phyloP scores from a whole-genome alignment of 2,797 vertebrate species.

The Falco naumanni region DNA sequence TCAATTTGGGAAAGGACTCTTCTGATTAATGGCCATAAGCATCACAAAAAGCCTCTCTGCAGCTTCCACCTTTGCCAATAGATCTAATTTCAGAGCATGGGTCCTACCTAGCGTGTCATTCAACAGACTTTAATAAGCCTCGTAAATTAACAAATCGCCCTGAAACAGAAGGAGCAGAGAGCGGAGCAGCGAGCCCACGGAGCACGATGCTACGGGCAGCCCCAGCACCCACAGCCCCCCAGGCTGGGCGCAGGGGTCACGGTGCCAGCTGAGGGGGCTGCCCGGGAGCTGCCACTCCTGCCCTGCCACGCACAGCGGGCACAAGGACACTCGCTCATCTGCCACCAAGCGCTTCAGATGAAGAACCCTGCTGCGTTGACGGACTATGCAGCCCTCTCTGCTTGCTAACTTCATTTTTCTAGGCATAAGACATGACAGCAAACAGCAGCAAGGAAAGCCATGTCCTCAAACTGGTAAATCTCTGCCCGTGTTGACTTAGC shows the following conservation, averaged over 20 bases:
- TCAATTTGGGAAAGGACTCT: background rate
- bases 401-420: background rate
- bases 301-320: background rate
- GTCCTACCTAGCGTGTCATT: background rate
- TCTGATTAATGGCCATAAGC: background rate
- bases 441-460: background rate
- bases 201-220: fast-evolving
- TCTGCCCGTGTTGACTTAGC: background rate
- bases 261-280: no score
- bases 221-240: background rate
- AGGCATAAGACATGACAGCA: background rate
- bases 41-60: background rate
- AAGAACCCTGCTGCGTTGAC: background rate
- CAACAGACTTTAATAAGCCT: background rate
- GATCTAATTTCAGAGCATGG: background rate
- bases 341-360: background rate
- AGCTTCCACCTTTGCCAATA: background rate
- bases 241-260: background rate
- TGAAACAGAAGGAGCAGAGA: background rate
- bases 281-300: background rate
- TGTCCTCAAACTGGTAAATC: background rate
- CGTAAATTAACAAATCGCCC: background rate
- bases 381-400: no score
- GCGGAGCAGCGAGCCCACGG: fast-evolving
- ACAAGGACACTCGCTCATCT: no score